Conservation (phyloP, 1,140 invertebrate genomes). For the Apis dorsata region DNA sequence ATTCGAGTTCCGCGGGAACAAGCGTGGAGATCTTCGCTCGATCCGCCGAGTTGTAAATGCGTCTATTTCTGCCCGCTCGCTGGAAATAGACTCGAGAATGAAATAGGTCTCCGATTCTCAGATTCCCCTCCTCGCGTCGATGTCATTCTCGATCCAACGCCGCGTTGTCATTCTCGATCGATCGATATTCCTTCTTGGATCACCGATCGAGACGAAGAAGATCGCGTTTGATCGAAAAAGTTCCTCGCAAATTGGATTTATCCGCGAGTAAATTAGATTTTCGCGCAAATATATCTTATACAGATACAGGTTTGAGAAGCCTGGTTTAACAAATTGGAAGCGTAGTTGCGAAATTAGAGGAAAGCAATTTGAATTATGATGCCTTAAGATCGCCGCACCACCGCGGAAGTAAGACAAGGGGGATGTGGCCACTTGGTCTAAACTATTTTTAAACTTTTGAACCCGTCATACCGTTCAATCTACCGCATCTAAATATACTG, state of each 20-base stretch:
- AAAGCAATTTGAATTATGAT: neutral
- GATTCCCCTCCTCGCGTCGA: neutral
- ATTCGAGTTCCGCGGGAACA: conserved; percentile 40
- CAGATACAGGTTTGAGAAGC: neutral
- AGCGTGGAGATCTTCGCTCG: conserved; percentile 17
- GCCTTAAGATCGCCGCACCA: neutral
- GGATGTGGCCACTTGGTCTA: conserved; percentile 1
- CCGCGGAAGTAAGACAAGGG: conserved; percentile 20
- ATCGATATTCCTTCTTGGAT: neutral
- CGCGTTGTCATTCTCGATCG: conserved; percentile 1
- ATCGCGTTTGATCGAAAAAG: neutral
- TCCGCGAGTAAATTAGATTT: too few relatives aligned
- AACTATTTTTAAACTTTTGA: conserved; percentile 48
- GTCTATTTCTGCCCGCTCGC: conserved; percentile 60
- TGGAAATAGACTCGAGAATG: conserved; percentile 64
- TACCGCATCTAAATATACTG: conserved; percentile 3
- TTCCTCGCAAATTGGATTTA: too few relatives aligned
- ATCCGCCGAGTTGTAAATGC: conserved; percentile 40
- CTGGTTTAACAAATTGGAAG: neutral
- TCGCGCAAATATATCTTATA: too few relatives aligned
- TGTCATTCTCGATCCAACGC: neutral
- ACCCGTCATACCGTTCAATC: conserved; percentile 5
- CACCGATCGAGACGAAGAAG: neutral
- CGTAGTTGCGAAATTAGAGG: neutral
- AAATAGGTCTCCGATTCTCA: conserved; percentile 30